Conservation (phyloP, 2,888 invertebrate species). For the Erynnis tages region DNA sequence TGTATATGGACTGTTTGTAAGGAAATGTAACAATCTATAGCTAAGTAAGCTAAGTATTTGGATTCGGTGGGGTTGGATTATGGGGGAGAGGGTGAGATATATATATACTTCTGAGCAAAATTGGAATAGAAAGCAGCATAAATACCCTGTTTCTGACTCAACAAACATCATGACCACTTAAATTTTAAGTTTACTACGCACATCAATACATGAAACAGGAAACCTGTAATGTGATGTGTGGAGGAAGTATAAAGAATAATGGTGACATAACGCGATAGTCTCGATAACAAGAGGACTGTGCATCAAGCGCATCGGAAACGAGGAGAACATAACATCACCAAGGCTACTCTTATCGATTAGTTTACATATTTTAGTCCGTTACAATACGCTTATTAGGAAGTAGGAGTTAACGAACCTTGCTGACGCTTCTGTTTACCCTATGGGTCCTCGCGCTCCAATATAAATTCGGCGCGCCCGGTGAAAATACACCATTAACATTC, state of each 20-base stretch:
- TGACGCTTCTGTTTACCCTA: constrained; percentile 57
- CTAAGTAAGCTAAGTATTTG: too few species aligned
- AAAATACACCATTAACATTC: constrained; percentile 8
- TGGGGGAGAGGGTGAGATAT: too few species aligned
- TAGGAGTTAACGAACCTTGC: constrained; percentile 65
- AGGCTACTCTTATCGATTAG: constrained; percentile 65
- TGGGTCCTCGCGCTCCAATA: constrained; percentile 52
- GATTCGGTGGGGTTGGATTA: too few species aligned
- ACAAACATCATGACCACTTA: too few species aligned
- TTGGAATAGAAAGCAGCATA: too few species aligned
- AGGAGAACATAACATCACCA: constrained; percentile 33
- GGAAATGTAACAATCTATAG: too few species aligned
- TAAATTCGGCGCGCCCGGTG: constrained; percentile 48
- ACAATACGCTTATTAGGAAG: constrained; percentile 68
- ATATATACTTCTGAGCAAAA: too few species aligned
- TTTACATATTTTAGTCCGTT: constrained; percentile 54
- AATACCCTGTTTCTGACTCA: too few species aligned
- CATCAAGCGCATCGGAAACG: constrained; percentile 19
- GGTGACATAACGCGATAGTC: constrained; percentile 15
- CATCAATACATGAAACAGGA: constrained; percentile 2
- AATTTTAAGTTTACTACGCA: background rate
- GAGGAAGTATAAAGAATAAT: constrained; percentile 17
- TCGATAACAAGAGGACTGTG: constrained; percentile 10
- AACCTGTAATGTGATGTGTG: background rate
- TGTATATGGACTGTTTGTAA: too few species aligned